phyloP scores from a whole-genome alignment of 2,113 vertebrate species.

The Passer montanus region DNA sequence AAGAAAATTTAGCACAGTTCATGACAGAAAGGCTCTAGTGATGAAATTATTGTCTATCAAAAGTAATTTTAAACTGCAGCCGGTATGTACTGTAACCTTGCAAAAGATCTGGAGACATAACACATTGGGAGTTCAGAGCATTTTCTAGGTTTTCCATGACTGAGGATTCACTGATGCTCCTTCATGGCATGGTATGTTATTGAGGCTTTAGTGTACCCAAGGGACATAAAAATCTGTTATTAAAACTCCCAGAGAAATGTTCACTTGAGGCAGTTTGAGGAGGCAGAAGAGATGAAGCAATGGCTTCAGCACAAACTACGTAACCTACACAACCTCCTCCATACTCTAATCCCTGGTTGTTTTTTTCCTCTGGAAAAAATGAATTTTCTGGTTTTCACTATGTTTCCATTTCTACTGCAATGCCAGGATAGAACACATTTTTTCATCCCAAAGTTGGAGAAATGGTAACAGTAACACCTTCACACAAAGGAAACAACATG shows the following conservation, averaged over 20 bases:
- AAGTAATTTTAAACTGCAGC: neutral
- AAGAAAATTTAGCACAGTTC: neutral
- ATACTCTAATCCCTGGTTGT: neutral
- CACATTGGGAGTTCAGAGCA: neutral
- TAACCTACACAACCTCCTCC: neutral
- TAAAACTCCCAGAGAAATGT: neutral
- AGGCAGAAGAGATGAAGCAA: neutral
- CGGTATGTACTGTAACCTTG: neutral
- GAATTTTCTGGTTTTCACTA: neutral
- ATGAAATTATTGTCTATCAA: neutral
- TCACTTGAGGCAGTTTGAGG: neutral
- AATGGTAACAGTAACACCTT: neutral
- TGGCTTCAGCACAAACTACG: neutral
- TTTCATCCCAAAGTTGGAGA: neutral
- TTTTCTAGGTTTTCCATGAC: neutral
- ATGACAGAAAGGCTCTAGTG: neutral
- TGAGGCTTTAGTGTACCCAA: neutral
- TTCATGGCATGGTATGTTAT: neutral
- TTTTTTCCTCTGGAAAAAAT: neutral
- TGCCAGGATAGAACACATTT: fast-evolving
- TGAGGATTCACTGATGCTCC: neutral
- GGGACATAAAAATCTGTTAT: neutral
- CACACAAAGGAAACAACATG: neutral
- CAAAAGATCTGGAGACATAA: neutral
- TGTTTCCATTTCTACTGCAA: neutral